Base-by-base conservation (phyloP, 2,888 invertebrate species). In the Stenodera caucasica region DNA sequence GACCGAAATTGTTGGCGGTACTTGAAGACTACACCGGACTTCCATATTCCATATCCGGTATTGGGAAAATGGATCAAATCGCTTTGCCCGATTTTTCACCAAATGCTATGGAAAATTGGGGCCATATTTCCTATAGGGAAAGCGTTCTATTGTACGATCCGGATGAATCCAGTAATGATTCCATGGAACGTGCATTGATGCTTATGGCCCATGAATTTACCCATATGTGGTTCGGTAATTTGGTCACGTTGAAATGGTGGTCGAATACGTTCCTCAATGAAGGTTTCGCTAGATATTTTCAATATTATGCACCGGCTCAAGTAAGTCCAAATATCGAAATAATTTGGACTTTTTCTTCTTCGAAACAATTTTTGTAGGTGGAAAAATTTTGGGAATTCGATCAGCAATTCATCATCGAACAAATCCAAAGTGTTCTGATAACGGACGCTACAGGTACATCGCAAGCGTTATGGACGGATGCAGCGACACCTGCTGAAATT, bases 91-190 rank as follows among this genome's bases (percentile, higher is more conserved):
- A 94, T 76, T 94, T 94, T 77, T 84, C 85, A 51, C 88, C 90
- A 65, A 92, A 91, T 49, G 94, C 94, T 55, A 94, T 95, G 94
- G 94, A 94, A 76, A 95, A 96, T 77, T 95, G 94, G 94, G 95
- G 94, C 7, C 82, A 95, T 23, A 84, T 94, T 7, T 94, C 91
- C 2, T 95, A 90, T 77, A 86, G 88, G 66, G 89, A 89, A 75
- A 84, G 86, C 2, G 78, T 83, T 0, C 79, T 89, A 45, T 76
- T 89, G 0, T 82, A 82, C 67, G 78, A 82, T 55, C 72, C 71
- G 18, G 57, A 67, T 0, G 77, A 84, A 45, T 83, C 84, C 0
- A 82, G 87, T 21, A 82, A 85, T 37, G 82, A 82, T 67, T 85
- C 86, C 67, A 84, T 85, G 67, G 87, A 90, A 69, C 82, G 84